Evolutionary conservation across 2,888 invertebrate species (phyloP), one percentile per base, ranked within the genome.

Genomic region (Psococerastis gibbosa): DNA sequence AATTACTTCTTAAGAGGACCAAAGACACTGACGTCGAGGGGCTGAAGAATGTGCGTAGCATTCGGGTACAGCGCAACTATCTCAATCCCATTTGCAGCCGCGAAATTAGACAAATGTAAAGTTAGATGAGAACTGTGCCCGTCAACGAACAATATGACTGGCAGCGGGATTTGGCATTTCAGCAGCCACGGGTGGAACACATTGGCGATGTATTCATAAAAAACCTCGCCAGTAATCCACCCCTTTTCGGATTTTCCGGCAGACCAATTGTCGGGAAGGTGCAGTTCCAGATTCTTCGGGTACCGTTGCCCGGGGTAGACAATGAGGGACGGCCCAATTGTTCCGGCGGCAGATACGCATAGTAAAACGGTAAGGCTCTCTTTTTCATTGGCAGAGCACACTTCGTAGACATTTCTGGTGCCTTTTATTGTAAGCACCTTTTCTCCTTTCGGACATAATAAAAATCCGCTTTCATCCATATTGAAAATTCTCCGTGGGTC

Each of bases 141-240:
- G 51, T 63, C 63, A 27, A 64, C 47, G 44, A 59, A 62, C 3
- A 61, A 44, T 42, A 63, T 52, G 31, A 61, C 51, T 34, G 54
- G 61, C 15, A 55, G 49, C 42, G 52, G 43, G 31, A 61, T 55
- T 32, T 54, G 47, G 44, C 57, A 53, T 45, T 52, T 48, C 32
- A 52, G 31, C 32, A 61, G 46, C 59, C 59, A 62, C 32, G 55
- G 55, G 47, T 55, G 46, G 50, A 61, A 60, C 20, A 58, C 49
- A 49, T 60, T 59, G 6, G 55, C 52, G 3, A 61, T 53, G 48
- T 55, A 61, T 50, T 63, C 57, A 48, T 50, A 60, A 52, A 63
- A 62, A 2, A 52, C 54, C 49, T 56, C 56, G 2, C 53, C 49
- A 8, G 56, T 61, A 60, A 59, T 65, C 64, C 62, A 63, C 5